phyloP scores from a whole-genome alignment of 2,113 vertebrate species.

The Syngnathus scovelli region DNA sequence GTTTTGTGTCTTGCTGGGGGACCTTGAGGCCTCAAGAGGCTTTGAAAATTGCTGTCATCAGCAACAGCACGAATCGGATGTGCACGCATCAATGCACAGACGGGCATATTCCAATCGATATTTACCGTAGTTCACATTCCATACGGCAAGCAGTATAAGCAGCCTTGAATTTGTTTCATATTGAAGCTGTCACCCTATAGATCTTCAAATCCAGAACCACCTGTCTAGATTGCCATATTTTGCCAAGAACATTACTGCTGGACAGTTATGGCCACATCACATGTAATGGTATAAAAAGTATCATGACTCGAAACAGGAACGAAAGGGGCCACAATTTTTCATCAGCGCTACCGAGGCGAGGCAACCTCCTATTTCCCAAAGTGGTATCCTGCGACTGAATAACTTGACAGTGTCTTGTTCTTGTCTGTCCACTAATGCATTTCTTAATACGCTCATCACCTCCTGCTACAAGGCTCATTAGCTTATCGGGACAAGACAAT shows the following conservation, averaged over 20 bases:
- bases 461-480: conserved; percentile 59
- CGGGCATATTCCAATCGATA: conserved; percentile 45
- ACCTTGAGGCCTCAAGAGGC: conserved; percentile 46
- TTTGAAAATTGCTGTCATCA: conserved; percentile 15
- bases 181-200: too few relatives aligned
- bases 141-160: not conserved
- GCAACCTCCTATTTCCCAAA: conserved; percentile 25
- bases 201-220: too few relatives aligned
- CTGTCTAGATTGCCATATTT: too few relatives aligned
- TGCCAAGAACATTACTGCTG: too few relatives aligned
- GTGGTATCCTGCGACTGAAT: conserved; percentile 12
- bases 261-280: too few relatives aligned
- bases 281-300: too few relatives aligned
- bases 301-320: too few relatives aligned
- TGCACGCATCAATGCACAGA: conserved; percentile 2
- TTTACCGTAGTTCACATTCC: conserved; percentile 23
- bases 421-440: conserved; percentile 56
- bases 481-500: conserved; percentile 70
- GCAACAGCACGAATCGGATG: conserved; percentile 3
- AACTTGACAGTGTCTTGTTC: conserved; percentile 28
- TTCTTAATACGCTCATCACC: conserved; percentile 49
- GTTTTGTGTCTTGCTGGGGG: conserved; percentile 16
- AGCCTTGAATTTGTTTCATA: not conserved
- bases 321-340: too few relatives aligned
- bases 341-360: not conserved